Evolutionary conservation across 2,113 vertebrate species (phyloP).

Genomic region (Hymenochirus boettgeri): DNA sequence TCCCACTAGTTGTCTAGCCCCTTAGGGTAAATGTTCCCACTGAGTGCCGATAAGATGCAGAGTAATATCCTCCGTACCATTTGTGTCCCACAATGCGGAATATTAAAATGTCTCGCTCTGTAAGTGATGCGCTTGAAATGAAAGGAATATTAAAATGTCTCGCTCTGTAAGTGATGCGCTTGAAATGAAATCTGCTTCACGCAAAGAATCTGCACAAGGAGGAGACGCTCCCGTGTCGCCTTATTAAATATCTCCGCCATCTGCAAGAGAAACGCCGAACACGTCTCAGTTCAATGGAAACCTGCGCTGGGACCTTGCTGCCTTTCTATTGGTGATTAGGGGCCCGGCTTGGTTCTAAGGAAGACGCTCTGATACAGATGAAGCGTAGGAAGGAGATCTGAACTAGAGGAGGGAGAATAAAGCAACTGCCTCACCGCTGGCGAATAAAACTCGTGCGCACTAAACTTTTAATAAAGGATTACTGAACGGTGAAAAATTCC

Average conservation of each 20-base stretch:
- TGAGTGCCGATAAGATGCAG: too few species aligned
- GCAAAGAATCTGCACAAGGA: neutral
- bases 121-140: too few species aligned
- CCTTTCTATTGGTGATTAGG: constrained; percentile 6
- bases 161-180: too few species aligned
- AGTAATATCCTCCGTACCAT: too few species aligned
- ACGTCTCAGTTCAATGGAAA: constrained; percentile 16
- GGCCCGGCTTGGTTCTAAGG: constrained; percentile 1
- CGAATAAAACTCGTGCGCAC: constrained; percentile 2
- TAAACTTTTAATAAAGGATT: constrained; percentile 50
- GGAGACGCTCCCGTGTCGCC: neutral
- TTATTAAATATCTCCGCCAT: constrained; percentile 12
- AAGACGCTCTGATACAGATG: neutral
- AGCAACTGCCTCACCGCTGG: too few species aligned
- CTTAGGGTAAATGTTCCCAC: too few species aligned
- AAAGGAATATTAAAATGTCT: too few species aligned
- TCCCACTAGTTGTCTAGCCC: too few species aligned
- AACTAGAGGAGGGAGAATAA: constrained; percentile 5
- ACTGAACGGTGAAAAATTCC: constrained; percentile 61
- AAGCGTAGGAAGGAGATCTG: neutral
- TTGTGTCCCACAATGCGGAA: too few species aligned
- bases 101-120: too few species aligned
- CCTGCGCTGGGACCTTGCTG: neutral
- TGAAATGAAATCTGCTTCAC: too few species aligned
- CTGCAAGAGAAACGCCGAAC: constrained; percentile 17